Evolutionary conservation across 2,797 vertebrate species (phyloP).

Genomic region (Aplochiton taeniatus): DNA sequence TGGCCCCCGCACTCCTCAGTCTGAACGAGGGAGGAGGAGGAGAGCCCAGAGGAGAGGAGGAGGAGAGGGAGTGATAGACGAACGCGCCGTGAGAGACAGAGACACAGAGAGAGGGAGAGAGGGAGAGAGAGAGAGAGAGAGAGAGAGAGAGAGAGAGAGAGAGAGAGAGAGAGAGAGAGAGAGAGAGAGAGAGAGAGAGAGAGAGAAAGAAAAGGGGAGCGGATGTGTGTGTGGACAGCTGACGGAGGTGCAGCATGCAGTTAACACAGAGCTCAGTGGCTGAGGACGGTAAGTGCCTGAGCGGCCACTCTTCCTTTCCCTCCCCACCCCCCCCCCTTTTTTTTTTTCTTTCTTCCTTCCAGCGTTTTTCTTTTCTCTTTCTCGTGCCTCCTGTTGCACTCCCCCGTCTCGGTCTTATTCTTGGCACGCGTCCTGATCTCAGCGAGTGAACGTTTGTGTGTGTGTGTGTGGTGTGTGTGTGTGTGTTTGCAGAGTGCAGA

Average conservation of each 20-base stretch:
- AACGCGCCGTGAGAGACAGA: no score
- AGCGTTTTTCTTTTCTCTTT: no score
- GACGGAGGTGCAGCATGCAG: conserved; percentile 64
- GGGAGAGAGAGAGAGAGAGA: conserved; percentile 45
- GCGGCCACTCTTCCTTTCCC: neutral
- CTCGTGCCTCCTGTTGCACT: neutral
- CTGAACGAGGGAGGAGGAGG: no score
- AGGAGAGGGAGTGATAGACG: no score
- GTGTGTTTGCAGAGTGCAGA: no score
- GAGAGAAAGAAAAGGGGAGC: conserved; percentile 33
- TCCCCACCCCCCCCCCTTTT: no score
- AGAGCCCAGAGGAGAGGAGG: no score
- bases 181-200: conserved; percentile 15
- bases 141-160: conserved; percentile 38
- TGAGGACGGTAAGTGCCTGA: conserved; percentile 61
- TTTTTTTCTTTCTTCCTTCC: neutral
- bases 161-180: conserved; percentile 27
- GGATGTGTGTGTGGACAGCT: conserved; percentile 50
- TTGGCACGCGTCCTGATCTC: no score
- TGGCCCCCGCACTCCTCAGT: no score
- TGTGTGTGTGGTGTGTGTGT: neutral
- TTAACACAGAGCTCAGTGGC: conserved; percentile 56
- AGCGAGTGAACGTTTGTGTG: neutral
- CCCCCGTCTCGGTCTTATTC: neutral
- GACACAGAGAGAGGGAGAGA: conserved; percentile 51